Base-by-base conservation (phyloP, 1,140 invertebrate genomes). In the Stegodyphus dumicola region DNA sequence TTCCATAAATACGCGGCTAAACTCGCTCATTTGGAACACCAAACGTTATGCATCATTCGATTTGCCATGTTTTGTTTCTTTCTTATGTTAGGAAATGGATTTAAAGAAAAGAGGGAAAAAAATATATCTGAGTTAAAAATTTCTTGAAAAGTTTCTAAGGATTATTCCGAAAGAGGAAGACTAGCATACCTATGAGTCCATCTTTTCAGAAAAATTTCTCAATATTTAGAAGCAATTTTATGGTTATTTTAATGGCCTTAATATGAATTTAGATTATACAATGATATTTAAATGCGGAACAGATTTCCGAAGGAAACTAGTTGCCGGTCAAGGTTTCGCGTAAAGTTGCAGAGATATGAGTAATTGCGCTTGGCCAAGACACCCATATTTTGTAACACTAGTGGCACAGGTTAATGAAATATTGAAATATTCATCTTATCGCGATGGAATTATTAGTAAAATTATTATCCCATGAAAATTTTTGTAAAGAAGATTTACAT, bases 1-100 rank as follows among this genome's bases (percentile, higher is more conserved):
- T 49, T 74, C 54, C 74, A 60, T 60, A 76, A 76, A 76, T 60
- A 76, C 74, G n/a, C 78, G 49, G 17, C 54, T 13, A 7, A 49
- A 51, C 48, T 52, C 48, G 52, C 48, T 78, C 54, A 48, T 10
- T 64, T 86, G 77, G 87, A 87, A 87, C 87, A 95, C 92, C 92
- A 96, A 60, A 6, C 15, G 96, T 3, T 96, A 96, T 74, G 96
- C 96, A 90, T 96, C 95, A 90, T 97, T 97, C 90, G 95, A 96
- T 90, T 97, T 96, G 89, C 95, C 95, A 5, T 95, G 94, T 73
- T 95, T 95, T 89, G 97, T 95, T 88, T 94, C 93, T 90, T 97
- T 95, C 81, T 73, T 73, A 71, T 48, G 13, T 18, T 73, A 54
- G 51, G 66, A 18, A 79, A 51, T 7, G 11, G 65, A 17, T 13